phyloP scores from a whole-genome alignment of 2,113 vertebrate species.

The Sylvia atricapilla region DNA sequence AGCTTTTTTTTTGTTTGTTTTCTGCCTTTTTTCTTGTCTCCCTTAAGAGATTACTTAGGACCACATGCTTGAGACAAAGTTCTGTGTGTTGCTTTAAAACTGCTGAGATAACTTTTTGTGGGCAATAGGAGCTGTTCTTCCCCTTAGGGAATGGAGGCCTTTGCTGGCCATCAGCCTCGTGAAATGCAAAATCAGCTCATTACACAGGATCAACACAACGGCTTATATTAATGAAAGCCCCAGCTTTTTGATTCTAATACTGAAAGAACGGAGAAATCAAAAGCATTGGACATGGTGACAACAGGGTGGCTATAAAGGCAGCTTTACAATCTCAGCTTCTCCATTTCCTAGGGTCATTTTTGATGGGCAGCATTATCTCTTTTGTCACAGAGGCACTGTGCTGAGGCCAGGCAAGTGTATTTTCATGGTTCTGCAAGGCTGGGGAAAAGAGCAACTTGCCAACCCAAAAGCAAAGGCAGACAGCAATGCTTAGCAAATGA shows the following conservation, averaged over 20 bases:
- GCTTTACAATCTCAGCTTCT: constrained; percentile 37
- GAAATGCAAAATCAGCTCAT: background rate
- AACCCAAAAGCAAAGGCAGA: constrained; percentile 24
- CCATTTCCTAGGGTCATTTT: constrained; percentile 42
- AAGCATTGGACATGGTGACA: background rate
- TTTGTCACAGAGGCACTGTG: background rate
- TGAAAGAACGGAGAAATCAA: background rate
- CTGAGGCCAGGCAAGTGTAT: constrained; percentile 27
- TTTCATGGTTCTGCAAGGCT: constrained; percentile 21
- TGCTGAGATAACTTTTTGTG: background rate
- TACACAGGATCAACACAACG: background rate
- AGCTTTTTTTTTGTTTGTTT: background rate
- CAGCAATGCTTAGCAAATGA: background rate
- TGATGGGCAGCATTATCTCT: constrained; percentile 48
- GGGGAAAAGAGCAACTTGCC: constrained; percentile 8
- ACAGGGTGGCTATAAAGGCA: constrained; percentile 12
- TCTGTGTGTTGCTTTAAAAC: background rate
- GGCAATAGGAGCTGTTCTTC: background rate
- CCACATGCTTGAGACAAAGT: background rate
- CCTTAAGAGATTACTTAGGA: background rate
- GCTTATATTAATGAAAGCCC: background rate
- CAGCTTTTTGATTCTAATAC: background rate
- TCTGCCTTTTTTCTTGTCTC: background rate
- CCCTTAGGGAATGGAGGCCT: background rate
- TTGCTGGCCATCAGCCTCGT: background rate